Conservation (phyloP, 2,113 vertebrate species). For the Phaethon lepturus region DNA sequence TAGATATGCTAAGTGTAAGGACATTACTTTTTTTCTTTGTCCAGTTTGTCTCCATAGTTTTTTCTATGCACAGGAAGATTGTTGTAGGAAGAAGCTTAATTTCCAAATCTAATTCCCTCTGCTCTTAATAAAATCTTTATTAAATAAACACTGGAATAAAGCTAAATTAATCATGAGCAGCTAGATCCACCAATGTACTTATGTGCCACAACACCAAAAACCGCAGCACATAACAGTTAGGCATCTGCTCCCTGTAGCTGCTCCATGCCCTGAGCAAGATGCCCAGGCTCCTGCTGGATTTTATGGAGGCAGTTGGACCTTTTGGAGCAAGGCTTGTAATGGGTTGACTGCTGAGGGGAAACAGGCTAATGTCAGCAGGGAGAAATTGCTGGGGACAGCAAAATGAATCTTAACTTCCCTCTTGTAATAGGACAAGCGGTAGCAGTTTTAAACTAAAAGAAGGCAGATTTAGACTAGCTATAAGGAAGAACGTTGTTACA, state of each 20-base stretch:
- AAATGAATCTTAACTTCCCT: rapidly evolving
- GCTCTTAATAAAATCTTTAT: slow-evolving; percentile 31
- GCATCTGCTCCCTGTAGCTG: slow-evolving; percentile 29
- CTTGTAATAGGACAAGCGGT: neutral
- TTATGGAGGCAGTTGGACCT: neutral
- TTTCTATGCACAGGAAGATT: neutral
- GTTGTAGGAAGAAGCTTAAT: neutral
- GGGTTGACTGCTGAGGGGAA: neutral
- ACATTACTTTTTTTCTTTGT: neutral
- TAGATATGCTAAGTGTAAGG: neutral
- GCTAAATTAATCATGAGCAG: slow-evolving; percentile 48
- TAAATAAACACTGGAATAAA: slow-evolving; percentile 12
- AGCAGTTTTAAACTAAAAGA: too few relatives aligned
- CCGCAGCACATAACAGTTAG: neutral
- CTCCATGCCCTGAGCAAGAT: neutral
- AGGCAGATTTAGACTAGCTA: too few relatives aligned
- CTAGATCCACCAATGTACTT: neutral
- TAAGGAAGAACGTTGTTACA: too few relatives aligned
- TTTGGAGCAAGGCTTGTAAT: neutral
- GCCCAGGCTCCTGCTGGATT: neutral
- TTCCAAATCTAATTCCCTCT: neutral
- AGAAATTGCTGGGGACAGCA: neutral
- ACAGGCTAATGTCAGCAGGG: too few relatives aligned
- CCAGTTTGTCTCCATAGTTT: neutral
- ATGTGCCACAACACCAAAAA: neutral